Conservation (phyloP, 2,797 vertebrate genomes). For the Kryptolebias ocellatus region DNA sequence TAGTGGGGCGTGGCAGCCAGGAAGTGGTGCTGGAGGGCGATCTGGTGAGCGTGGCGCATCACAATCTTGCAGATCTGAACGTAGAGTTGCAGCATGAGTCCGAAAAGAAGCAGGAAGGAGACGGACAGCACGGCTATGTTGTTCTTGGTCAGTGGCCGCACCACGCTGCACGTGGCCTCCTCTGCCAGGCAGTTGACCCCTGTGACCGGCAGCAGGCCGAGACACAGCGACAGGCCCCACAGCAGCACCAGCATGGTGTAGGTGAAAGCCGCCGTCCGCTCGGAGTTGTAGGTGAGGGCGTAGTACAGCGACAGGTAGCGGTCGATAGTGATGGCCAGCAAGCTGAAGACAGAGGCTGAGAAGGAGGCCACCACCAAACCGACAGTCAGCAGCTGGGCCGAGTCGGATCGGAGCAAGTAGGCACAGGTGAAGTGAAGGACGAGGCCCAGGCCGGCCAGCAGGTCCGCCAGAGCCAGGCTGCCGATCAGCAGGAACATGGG, state of each 20-base stretch:
- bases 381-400: slow-evolving; percentile 92
- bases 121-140: slow-evolving; percentile 93
- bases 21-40: slow-evolving; percentile 98
- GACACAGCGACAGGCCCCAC: slow-evolving; percentile 93
- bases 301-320: slow-evolving; percentile 99
- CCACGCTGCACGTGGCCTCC: slow-evolving; percentile 94
- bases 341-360: slow-evolving; percentile 96
- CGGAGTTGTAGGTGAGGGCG: slow-evolving; percentile 96
- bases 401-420: slow-evolving; percentile 94
- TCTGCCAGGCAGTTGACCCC: slow-evolving; percentile 97
- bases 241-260: slow-evolving; percentile 95
- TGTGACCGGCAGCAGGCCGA: slow-evolving; percentile 93
- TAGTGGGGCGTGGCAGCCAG: slow-evolving; percentile 97
- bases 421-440: slow-evolving; percentile 95
- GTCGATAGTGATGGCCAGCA: slow-evolving; percentile 98
- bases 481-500: slow-evolving; percentile 99
- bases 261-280: slow-evolving; percentile 96
- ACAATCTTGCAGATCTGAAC: slow-evolving; percentile 99
- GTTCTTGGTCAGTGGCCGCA: slow-evolving; percentile 96
- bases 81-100: slow-evolving; percentile 98
- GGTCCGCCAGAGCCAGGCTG: slow-evolving; percentile 96
- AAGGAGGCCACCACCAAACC: slow-evolving; percentile 98
- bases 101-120: slow-evolving; percentile 96
- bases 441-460: slow-evolving; percentile 94
- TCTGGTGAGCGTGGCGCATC: slow-evolving; percentile 97